Conservation (phyloP, 1,140 invertebrate genomes). For the Lordiphosa collinella region DNA sequence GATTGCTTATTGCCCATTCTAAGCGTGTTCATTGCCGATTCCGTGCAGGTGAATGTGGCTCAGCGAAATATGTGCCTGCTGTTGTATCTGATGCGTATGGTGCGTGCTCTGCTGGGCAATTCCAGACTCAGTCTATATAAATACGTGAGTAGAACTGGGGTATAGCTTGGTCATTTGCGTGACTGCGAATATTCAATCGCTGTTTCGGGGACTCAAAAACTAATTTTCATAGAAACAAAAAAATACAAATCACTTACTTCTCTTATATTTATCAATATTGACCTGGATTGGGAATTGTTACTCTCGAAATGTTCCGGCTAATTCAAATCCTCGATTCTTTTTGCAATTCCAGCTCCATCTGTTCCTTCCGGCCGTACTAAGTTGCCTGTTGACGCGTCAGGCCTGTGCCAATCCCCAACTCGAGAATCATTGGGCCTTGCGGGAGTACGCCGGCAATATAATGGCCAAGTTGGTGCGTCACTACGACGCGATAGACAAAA, state of each 20-base stretch:
- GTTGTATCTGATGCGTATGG: slow-evolving; percentile 38
- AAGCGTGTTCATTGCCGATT: slow-evolving; percentile 20
- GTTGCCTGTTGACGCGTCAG: slow-evolving; percentile 22
- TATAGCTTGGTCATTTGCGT: no score
- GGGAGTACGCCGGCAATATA: slow-evolving; percentile 38
- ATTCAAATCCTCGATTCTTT: no score
- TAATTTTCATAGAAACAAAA: no score
- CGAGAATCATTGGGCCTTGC: slow-evolving; percentile 34
- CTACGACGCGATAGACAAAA: neutral
- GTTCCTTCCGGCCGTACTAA: slow-evolving; percentile 31
- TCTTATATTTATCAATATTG: no score
- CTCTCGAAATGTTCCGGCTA: no score
- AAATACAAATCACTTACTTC: no score
- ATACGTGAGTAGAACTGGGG: slow-evolving; percentile 44
- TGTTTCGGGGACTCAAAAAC: no score
- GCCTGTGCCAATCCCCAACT: neutral
- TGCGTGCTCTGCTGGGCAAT: slow-evolving; percentile 23
- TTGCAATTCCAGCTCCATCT: no score
- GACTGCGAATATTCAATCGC: no score
- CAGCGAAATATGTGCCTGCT: slow-evolving; percentile 15
- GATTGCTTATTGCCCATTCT: slow-evolving; percentile 18
- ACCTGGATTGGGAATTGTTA: no score
- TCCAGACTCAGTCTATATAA: slow-evolving; percentile 4
- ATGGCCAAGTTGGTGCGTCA: slow-evolving; percentile 16
- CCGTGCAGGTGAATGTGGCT: slow-evolving; percentile 16